Evolutionary conservation across 2,113 vertebrate genomes (phyloP), one percentile per base, ranked within the genome.

Genomic region (Tichodroma muraria): DNA sequence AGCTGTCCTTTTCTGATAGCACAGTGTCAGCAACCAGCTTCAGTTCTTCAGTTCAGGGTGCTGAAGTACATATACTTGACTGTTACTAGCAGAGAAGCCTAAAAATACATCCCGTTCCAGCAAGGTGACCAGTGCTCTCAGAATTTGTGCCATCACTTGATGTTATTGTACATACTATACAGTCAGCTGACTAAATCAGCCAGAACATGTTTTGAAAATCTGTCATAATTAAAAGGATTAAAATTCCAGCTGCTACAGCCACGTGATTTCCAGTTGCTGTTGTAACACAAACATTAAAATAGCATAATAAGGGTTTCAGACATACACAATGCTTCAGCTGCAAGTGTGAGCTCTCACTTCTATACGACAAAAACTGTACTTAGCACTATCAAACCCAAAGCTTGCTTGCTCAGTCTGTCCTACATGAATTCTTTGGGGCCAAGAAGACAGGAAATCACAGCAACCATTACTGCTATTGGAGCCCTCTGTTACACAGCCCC

Each of bases 41-140:
- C 82, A 95, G 93, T 90, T 97, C 95, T 87, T 18, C 70, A 76
- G 47, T 19, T 69, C 71, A 76, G 71, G 27, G 94, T 87, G 94
- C 60, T 82, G 42, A 96, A 97, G 93, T 87, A 90, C 80, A 86
- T 30, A 94, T 95, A 92, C 92, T 96, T 94, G 94, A 96, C 96
- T 97, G 92, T 95, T 97, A 97, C 95, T 85, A 97, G 96, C 86
- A 96, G 78, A 96, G 96, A 98, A 97, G 95, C 93, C 97, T 98
- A 98, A 97, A 98, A 97, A 97, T 96, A 98, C 75, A 98, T 94
- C 93, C 94, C 35, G 88, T 97, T 97, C 97, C 96, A 87, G 73
- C 93, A 85, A 97, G 94, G 95, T 96, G 91, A 95, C 94, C 96
- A 97, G 75, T 87, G 90, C 90, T 96, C 88, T 97, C 70, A 88